A percentile compares a stretch with the other conserved stretches of the same genome.
Evolutionary conservation across 1,140 invertebrate genomes (phyloP).

Genomic region (Cotesia chilonis): DNA sequence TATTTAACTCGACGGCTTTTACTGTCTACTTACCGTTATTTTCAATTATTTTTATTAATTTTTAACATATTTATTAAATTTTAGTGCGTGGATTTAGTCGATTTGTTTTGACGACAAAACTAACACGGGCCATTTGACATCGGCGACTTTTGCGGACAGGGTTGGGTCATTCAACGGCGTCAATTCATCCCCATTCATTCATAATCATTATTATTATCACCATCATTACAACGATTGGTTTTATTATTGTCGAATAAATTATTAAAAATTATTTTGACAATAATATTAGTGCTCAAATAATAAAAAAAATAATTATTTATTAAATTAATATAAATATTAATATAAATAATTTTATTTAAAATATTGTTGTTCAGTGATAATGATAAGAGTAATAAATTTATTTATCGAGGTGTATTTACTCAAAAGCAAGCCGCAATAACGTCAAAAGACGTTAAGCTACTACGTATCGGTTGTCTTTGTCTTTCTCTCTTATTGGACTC

Average conservation of each 20-base stretch:
- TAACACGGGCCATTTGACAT: conserved; percentile 43
- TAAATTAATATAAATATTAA: too few species aligned
- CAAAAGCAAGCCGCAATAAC: conserved; percentile 3
- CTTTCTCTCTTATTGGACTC: conserved; percentile 6
- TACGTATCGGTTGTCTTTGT: conserved; percentile 19
- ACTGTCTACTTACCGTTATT: not conserved
- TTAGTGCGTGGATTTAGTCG: conserved; percentile 2
- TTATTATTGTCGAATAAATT: too few species aligned
- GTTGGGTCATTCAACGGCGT: conserved; percentile 27
- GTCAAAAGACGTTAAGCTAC: conserved; percentile 13
- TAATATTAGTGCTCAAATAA: too few species aligned
- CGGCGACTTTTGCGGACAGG: conserved; percentile 31
- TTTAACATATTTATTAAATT: conserved; percentile 25
- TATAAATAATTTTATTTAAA: too few species aligned
- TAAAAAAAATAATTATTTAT: too few species aligned
- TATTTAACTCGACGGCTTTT: not conserved
- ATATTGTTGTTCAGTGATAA: too few species aligned
- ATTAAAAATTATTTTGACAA: too few species aligned
- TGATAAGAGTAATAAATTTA: too few species aligned
- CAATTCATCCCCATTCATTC: conserved; percentile 20
- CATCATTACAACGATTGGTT: too few species aligned
- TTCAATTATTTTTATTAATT: not conserved
- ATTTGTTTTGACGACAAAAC: conserved; percentile 46
- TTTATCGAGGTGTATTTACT: too few species aligned
- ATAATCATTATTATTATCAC: conserved; percentile 1